Conservation (phyloP, 2,797 vertebrate species). For the Podarcis lilfordi region DNA sequence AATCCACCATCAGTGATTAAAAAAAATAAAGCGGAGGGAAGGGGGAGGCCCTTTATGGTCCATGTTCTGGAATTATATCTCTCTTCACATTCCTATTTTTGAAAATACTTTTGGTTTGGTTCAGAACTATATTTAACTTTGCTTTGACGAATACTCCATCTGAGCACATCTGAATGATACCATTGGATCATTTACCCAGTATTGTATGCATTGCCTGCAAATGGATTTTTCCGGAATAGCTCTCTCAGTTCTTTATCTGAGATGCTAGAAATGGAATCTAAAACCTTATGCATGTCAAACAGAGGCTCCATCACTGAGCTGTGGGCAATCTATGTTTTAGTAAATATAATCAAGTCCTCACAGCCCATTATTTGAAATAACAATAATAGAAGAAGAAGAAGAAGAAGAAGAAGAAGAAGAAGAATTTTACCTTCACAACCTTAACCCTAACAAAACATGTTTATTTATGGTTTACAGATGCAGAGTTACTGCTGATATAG, state of each 20-base stretch:
- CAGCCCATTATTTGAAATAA: background rate
- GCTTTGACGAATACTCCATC: background rate
- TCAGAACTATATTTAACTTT: constrained; percentile 56
- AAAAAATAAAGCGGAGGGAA: constrained; percentile 19
- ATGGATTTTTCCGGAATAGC: no score
- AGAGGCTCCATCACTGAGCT: background rate
- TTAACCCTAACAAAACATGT: background rate
- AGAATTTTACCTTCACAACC: background rate
- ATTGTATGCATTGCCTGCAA: no score
- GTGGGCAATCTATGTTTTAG: constrained; percentile 1
- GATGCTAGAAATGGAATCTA: background rate
- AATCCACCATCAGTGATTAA: constrained; percentile 68
- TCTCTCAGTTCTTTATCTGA: no score
- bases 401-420: no score
- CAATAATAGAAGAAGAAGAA: no score
- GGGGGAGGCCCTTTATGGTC: constrained; percentile 48
- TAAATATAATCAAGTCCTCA: constrained; percentile 28
- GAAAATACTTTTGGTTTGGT: constrained; percentile 62
- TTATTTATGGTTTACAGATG: background rate
- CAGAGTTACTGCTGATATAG: background rate
- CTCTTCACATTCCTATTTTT: constrained; percentile 64
- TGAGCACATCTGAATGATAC: background rate
- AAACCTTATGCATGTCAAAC: background rate
- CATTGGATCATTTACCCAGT: background rate
- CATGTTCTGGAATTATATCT: constrained; percentile 60